phyloP scores from a whole-genome alignment of 1,140 invertebrate species.

The Drosophila lacertosa region DNA sequence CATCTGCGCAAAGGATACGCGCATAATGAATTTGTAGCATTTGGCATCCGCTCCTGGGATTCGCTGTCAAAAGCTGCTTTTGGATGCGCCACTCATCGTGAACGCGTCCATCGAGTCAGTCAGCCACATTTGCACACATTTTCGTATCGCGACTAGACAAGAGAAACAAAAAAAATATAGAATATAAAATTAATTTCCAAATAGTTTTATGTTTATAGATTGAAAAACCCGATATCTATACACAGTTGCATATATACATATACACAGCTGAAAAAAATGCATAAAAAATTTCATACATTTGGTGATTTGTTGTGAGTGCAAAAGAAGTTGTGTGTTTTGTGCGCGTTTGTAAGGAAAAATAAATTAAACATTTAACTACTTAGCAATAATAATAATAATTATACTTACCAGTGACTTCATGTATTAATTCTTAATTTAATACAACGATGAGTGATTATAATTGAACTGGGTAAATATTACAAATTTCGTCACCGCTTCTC shows the following conservation, averaged over 20 bases:
- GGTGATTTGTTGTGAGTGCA: too few species aligned
- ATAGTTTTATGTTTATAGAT: conserved; percentile 40
- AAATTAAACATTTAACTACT: not conserved
- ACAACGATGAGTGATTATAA: conserved; percentile 3
- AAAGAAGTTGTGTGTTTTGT: too few species aligned
- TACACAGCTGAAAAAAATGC: not conserved
- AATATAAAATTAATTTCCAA: conserved; percentile 37
- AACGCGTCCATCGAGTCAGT: conserved; percentile 41
- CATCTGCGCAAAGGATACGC: conserved; percentile 42
- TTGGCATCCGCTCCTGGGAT: conserved; percentile 37
- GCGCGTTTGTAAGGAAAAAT: not conserved
- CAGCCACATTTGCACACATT: conserved; percentile 5
- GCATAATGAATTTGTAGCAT: conserved; percentile 9
- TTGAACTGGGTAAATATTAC: conserved; percentile 8
- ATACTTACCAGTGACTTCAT: not conserved
- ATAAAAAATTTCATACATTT: too few species aligned
- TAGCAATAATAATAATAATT: not conserved
- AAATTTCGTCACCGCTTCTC: not conserved
- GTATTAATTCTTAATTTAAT: conserved; percentile 19
- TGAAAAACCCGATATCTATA: conserved; percentile 10
- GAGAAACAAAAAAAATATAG: conserved; percentile 6
- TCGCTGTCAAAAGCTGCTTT: conserved; percentile 30
- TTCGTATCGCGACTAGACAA: conserved; percentile 1
- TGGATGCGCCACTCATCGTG: conserved; percentile 40
- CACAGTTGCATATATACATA: conserved; percentile 6